Evolutionary conservation across 2,797 vertebrate genomes (phyloP).

Genomic region (Xenops minutus): DNA sequence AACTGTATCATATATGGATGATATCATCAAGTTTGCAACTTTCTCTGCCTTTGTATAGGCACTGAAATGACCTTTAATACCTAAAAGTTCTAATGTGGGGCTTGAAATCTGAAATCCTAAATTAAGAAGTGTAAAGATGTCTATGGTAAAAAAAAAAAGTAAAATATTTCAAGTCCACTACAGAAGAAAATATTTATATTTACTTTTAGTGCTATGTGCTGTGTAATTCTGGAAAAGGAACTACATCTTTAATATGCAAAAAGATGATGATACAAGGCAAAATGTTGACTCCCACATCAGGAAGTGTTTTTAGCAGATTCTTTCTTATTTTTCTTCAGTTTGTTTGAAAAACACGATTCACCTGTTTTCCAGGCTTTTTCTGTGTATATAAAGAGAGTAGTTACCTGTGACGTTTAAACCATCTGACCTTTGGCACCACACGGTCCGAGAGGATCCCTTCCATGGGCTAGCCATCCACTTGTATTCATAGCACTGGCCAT

Average conservation of each 20-base stretch:
- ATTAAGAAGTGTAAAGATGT: background rate
- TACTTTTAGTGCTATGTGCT: background rate
- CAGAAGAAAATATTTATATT: background rate
- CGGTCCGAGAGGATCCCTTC: conserved; percentile 83
- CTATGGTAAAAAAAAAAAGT: background rate
- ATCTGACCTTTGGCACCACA: conserved; percentile 96
- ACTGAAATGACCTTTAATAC: background rate
- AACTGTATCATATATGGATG: background rate
- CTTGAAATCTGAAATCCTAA: background rate
- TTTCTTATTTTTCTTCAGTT: background rate
- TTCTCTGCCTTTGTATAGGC: background rate
- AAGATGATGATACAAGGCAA: background rate
- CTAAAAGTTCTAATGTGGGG: background rate
- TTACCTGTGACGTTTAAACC: conserved; percentile 94
- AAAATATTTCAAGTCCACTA: background rate
- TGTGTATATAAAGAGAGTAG: background rate
- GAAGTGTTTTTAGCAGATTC: background rate
- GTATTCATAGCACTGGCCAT: conserved; percentile 92
- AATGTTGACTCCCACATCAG: background rate
- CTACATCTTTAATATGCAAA: background rate
- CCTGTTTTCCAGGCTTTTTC: background rate
- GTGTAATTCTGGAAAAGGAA: background rate
- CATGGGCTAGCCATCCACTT: conserved; percentile 89
- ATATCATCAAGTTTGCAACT: background rate
- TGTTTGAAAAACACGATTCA: background rate